Conservation (phyloP, 2,113 vertebrate genomes). For the Pionites leucogaster region DNA sequence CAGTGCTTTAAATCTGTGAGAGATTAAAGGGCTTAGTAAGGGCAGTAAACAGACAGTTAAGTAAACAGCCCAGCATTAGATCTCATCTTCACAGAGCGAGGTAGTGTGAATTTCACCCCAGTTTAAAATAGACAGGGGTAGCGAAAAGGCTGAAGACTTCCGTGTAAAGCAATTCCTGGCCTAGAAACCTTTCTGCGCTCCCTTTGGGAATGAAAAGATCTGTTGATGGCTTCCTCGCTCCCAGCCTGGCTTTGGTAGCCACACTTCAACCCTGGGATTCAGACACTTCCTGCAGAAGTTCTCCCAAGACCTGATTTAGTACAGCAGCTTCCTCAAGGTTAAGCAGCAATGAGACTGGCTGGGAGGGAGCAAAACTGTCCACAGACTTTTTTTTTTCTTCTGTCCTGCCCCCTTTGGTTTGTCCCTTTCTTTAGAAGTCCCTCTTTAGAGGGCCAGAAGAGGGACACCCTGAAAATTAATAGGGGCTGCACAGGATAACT, state of each 20-base stretch:
- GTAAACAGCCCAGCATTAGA: slow-evolving; percentile 76
- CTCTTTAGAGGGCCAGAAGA: slow-evolving; percentile 22
- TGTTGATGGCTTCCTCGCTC: not conserved
- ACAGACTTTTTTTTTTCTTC: not conserved
- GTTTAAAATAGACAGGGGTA: slow-evolving; percentile 51
- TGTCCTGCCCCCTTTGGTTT: not conserved
- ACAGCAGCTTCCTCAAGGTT: slow-evolving; percentile 39
- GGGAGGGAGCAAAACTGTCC: slow-evolving; percentile 32
- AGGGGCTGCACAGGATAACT: slow-evolving; percentile 42
- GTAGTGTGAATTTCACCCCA: slow-evolving; percentile 69
- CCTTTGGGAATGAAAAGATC: slow-evolving; percentile 42
- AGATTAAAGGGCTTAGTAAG: slow-evolving; percentile 57
- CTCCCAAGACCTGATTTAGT: not conserved
- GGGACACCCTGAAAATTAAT: not conserved
- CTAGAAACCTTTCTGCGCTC: slow-evolving; percentile 26
- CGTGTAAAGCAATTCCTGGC: slow-evolving; percentile 30
- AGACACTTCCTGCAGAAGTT: not conserved
- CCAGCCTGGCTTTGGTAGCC: slow-evolving; percentile 56
- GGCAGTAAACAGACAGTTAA: slow-evolving; percentile 66
- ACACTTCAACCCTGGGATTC: slow-evolving; percentile 40
- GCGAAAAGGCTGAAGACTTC: slow-evolving; percentile 32
- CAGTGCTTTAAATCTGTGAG: slow-evolving; percentile 30
- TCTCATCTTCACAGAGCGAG: slow-evolving; percentile 64
- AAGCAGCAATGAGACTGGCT: slow-evolving; percentile 46
- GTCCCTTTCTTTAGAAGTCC: not conserved